Base-by-base conservation (phyloP, 2,113 vertebrate species). In the Bos taurus region DNA sequence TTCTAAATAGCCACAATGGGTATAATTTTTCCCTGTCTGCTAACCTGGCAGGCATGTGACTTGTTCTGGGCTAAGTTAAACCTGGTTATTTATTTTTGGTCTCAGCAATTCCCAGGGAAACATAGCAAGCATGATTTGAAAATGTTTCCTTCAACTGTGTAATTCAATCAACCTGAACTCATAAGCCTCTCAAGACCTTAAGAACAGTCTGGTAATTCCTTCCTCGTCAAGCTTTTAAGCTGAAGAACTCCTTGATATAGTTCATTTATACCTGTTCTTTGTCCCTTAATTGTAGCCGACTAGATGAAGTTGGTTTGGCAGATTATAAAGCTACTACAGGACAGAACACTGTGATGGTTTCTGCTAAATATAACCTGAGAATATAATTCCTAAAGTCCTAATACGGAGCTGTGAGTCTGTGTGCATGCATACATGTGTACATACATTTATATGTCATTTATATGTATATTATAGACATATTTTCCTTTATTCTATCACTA, bases 121-220 rank as follows among this genome's bases (percentile, higher is more conserved):
- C 28, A 94, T 0, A 95, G 46, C 26, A 62, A 60, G 57, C 78
- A 43, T 87, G 78, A 94, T 83, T 62, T 95, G 46, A 93, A 97
- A 98, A 96, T 96, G 82, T 91, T 97, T 94, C 83, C 94, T 98
- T 97, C 94, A 91, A 86, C 83, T 91, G 82, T 93, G 97, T 91
- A 95, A 98, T 93, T 97, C 95, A 97, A 97, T 96, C 97, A 96
- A 57, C 81, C 60, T 67, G 78, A 92, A 97, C 59, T 96, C 86
- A 26, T 85, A 94, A 87, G 94, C 62, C 82, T 96, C 90, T 92
- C 85, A 89, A 93, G 92, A 95, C 56, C 28, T 89, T 93, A 88
- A 83, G 93, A 96, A 91, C 36, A 90, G 74, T 78, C 80, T 97
- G 93, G 57, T 84, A 94, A 97, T 97, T 97, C 93, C 43, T 43